phyloP scores from a whole-genome alignment of 2,797 vertebrate species.

The Anolis apletophallus region DNA sequence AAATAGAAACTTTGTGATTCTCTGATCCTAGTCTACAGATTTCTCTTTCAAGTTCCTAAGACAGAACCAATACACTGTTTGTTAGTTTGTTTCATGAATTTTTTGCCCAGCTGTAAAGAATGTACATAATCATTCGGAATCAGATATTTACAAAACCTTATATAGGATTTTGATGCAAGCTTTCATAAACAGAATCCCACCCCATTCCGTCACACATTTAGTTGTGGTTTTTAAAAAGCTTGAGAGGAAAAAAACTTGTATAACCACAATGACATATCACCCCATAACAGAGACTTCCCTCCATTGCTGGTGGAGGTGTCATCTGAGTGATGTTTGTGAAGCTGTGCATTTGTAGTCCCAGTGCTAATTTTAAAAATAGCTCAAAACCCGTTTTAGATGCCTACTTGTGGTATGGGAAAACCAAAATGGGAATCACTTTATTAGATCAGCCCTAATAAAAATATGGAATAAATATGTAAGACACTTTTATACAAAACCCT shows the following conservation, averaged over 20 bases:
- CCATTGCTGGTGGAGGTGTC: too few species aligned
- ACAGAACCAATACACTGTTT: conserved; percentile 4
- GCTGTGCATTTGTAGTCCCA: neutral
- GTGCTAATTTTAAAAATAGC: neutral
- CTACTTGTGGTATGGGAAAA: too few species aligned
- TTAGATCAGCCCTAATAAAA: too few species aligned
- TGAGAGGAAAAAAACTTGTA: neutral
- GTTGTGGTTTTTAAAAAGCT: neutral
- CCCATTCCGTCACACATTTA: neutral
- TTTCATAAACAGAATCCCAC: neutral
- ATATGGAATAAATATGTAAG: too few species aligned
- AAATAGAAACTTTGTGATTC: conserved; percentile 17
- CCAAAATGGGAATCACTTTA: too few species aligned
- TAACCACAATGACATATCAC: neutral
- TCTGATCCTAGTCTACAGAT: conserved; percentile 11
- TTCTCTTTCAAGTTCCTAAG: conserved; percentile 12
- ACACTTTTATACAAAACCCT: too few species aligned
- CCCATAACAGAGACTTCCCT: too few species aligned
- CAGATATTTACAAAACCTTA: neutral
- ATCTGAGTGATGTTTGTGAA: neutral
- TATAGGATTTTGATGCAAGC: neutral
- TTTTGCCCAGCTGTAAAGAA: neutral
- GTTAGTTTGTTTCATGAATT: neutral
- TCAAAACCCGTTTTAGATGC: too few species aligned
- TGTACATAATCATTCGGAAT: neutral